Percentiles rank a stretch among this genome's conserved stretches.
phyloP scores from a whole-genome alignment of 2,113 vertebrate species.

The Oryzias javanicus region DNA sequence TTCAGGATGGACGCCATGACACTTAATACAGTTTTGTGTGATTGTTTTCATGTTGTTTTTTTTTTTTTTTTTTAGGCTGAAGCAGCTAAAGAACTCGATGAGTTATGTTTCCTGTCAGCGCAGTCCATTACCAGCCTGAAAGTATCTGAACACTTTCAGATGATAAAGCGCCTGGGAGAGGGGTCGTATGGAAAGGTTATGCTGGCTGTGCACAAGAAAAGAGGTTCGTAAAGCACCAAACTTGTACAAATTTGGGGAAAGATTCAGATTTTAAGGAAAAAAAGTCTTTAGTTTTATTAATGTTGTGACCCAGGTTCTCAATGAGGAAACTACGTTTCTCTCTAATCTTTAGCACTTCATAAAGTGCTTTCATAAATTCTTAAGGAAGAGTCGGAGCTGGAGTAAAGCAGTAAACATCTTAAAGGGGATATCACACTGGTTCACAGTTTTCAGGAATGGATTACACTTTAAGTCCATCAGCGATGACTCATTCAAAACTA shows the following conservation, averaged over 20 bases:
- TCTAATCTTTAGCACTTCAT: constrained; percentile 40
- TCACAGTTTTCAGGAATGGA: constrained; percentile 42
- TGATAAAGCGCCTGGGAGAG: constrained; percentile 84
- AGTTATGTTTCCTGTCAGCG: constrained; percentile 82
- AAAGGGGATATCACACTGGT: constrained; percentile 54
- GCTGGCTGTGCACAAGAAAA: constrained; percentile 81
- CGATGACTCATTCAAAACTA: constrained; percentile 2
- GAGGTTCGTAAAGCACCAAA: constrained; percentile 70
- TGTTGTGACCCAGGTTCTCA: no score
- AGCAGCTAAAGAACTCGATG: constrained; percentile 76
- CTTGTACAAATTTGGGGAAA: neutral
- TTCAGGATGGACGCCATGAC: neutral
- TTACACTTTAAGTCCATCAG: constrained; percentile 1
- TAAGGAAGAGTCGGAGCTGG: constrained; percentile 44
- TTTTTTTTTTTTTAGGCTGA: constrained; percentile 50
- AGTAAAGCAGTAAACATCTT: constrained; percentile 33
- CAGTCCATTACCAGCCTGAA: constrained; percentile 73
- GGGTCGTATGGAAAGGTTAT: constrained; percentile 89
- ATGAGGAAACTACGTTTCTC: no score
- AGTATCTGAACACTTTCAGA: constrained; percentile 80
- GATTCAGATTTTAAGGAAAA: no score
- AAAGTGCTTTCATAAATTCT: constrained; percentile 39
- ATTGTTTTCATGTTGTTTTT: constrained; percentile 22
- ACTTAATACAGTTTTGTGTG: constrained; percentile 21
- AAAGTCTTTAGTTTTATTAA: no score